phyloP scores from a whole-genome alignment of 2,113 vertebrate genomes.

The Pipra filicauda region DNA sequence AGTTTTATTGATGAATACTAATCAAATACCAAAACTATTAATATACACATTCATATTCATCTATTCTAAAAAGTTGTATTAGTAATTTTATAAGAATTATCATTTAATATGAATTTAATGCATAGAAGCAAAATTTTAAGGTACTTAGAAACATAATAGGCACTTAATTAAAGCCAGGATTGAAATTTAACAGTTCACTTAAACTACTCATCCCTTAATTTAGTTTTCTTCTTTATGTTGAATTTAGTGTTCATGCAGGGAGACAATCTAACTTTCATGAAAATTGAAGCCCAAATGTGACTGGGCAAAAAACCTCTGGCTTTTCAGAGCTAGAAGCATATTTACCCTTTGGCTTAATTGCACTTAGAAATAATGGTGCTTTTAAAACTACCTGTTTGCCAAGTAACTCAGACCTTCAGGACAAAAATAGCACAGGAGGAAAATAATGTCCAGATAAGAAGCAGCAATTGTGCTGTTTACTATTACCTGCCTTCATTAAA shows the following conservation, averaged over 20 bases:
- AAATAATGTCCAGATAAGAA: neutral
- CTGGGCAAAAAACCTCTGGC: neutral
- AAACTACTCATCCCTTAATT: neutral
- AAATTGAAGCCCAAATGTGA: neutral
- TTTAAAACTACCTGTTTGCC: neutral
- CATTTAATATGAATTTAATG: neutral
- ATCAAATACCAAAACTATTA: neutral
- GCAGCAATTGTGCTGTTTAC: neutral
- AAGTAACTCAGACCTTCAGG: neutral
- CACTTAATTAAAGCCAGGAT: conserved; percentile 6
- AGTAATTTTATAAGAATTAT: neutral
- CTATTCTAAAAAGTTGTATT: neutral
- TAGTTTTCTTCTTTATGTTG: neutral
- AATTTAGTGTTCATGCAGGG: neutral
- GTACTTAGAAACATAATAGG: neutral
- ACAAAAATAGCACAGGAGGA: neutral
- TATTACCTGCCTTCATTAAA: neutral
- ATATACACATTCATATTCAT: neutral
- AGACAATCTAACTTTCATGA: neutral
- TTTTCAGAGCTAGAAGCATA: neutral
- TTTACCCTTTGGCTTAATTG: neutral
- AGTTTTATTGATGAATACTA: neutral
- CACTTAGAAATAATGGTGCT: neutral
- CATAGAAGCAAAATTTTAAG: neutral
- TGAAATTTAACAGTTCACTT: conserved; percentile 15